Evolutionary conservation across 2,888 invertebrate species (phyloP).

Genomic region (Galerucella nymphaeae): DNA sequence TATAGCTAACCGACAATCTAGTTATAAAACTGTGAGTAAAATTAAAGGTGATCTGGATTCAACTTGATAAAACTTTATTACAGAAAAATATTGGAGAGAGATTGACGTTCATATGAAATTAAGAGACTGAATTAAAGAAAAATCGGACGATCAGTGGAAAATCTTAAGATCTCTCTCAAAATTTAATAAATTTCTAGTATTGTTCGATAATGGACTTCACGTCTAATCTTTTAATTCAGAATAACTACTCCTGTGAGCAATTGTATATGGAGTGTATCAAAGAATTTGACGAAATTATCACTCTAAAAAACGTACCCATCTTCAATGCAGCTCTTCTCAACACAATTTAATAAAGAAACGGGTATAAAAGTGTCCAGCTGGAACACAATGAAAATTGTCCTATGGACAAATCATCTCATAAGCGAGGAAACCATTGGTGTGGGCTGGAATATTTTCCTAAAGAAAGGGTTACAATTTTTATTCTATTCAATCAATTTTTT

Average conservation of each 20-base stretch:
- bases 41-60: no score
- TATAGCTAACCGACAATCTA: no score
- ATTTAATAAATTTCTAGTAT: no score
- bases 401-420: conserved; percentile 12
- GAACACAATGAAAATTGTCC: conserved; percentile 3
- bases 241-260: background rate
- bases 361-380: conserved; percentile 14
- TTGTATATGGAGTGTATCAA: background rate
- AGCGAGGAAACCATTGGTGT: background rate
- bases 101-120: no score
- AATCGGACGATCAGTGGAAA: background rate
- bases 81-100: no score
- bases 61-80: no score
- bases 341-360: conserved; percentile 7
- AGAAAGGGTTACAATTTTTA: background rate
- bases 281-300: background rate
- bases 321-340: background rate
- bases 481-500: background rate
- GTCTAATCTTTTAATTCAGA: background rate
- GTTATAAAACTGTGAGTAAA: no score
- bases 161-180: no score
- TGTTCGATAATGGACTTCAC: no score
- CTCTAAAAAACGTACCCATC: background rate
- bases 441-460: background rate
- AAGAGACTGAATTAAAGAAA: background rate